phyloP scores from a whole-genome alignment of 2,888 invertebrate species.

The Callinectes sapidus region DNA sequence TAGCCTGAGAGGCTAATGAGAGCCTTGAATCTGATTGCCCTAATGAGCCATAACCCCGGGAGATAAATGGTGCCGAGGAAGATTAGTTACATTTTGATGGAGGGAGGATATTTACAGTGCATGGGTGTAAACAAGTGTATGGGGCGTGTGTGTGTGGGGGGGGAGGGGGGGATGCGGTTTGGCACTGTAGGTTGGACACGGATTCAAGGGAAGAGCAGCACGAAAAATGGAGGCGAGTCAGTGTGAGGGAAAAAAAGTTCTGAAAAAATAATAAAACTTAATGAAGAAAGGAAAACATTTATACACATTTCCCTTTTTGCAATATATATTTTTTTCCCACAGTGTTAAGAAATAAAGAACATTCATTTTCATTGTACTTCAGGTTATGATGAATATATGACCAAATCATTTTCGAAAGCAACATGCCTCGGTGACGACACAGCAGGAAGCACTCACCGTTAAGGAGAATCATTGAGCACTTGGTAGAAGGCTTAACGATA shows the following conservation, averaged over 20 bases:
- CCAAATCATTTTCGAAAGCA: neutral
- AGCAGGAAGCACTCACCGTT: neutral
- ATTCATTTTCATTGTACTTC: neutral
- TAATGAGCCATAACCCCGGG: constrained; percentile 26
- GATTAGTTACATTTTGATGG: neutral
- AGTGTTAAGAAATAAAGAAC: neutral
- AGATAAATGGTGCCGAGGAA: constrained; percentile 7
- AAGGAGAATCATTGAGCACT: neutral
- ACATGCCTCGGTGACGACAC: neutral
- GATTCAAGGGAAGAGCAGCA: neutral
- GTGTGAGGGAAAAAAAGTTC: neutral
- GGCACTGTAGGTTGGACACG: neutral
- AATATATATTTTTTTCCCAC: neutral
- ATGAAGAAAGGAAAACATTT: neutral
- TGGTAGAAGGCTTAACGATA: neutral
- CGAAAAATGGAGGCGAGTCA: neutral
- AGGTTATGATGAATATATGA: neutral
- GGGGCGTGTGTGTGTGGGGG: neutral
- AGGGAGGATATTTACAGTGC: neutral
- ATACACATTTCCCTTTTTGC: neutral
- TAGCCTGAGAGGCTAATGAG: constrained; percentile 25
- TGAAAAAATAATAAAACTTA: neutral
- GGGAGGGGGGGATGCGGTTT: neutral
- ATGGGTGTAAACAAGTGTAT: neutral
- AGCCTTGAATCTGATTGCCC: neutral